Evolutionary conservation across 53 echinoderm and acorn worm species (phyloP).

Genomic region (Henricia sp.): DNA sequence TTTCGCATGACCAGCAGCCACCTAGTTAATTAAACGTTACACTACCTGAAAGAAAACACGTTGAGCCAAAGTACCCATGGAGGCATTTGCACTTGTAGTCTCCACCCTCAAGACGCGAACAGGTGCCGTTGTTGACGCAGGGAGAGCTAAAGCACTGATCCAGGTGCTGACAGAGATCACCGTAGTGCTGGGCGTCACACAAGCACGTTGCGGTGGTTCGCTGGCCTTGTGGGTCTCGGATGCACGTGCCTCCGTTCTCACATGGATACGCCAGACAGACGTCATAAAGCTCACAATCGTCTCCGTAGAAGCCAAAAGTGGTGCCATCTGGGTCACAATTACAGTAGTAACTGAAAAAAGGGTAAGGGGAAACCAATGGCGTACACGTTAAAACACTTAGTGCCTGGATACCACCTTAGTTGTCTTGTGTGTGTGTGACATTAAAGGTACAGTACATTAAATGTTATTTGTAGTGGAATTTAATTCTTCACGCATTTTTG

Average conservation of each 20-base stretch:
- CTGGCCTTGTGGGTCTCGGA: not conserved
- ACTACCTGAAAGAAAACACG: constrained; percentile 7
- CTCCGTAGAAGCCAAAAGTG: constrained; percentile 67
- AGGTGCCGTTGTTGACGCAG: constrained; percentile 68
- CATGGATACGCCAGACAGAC: constrained; percentile 62
- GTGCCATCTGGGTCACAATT: constrained; percentile 52
- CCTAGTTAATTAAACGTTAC: too few species aligned
- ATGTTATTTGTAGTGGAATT: too few species aligned
- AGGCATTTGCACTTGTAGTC: constrained; percentile 67
- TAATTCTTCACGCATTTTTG: too few species aligned
- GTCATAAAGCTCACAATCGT: constrained; percentile 59
- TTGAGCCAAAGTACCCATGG: constrained; percentile 48
- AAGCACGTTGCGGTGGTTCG: constrained; percentile 28
- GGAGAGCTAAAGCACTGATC: constrained; percentile 72
- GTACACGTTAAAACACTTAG: too few species aligned
- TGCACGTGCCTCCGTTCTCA: constrained; percentile 21
- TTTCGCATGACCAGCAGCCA: too few species aligned
- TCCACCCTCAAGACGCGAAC: constrained; percentile 45
- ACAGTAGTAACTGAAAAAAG: constrained; percentile 37
- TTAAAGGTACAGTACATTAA: too few species aligned
- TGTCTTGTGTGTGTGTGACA: too few species aligned
- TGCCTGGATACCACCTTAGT: too few species aligned
- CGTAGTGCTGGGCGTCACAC: constrained; percentile 71
- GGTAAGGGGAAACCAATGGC: too few species aligned
- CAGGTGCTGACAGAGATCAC: constrained; percentile 51